phyloP scores from a whole-genome alignment of 2,888 invertebrate genomes.

The Perizoma flavofasciatum region DNA sequence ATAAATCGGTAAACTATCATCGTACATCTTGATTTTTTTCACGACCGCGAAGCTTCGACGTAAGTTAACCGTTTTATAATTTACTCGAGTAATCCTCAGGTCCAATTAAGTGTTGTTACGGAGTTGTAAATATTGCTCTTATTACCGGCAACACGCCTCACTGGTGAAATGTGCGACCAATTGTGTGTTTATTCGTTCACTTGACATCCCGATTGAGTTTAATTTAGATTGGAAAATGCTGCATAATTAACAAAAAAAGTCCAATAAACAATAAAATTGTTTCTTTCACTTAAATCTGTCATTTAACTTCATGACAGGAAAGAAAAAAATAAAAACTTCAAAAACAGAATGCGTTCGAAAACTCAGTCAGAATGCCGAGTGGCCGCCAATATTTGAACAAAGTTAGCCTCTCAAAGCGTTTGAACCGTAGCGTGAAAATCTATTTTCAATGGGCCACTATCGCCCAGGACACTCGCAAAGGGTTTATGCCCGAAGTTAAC shows the following conservation, averaged over 20 bases:
- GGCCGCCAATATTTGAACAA: slow-evolving; percentile 67
- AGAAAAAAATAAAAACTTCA: slow-evolving; percentile 20
- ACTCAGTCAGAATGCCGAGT: slow-evolving; percentile 43
- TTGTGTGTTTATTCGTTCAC: slow-evolving; percentile 32
- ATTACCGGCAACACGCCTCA: slow-evolving; percentile 63
- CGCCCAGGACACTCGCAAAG: slow-evolving; percentile 75
- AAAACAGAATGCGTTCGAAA: slow-evolving; percentile 41
- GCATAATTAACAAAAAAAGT: slow-evolving; percentile 2
- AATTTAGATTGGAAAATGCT: slow-evolving; percentile 8
- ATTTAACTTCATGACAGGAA: slow-evolving; percentile 8
- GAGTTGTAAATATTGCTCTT: slow-evolving; percentile 66
- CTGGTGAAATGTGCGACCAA: slow-evolving; percentile 49
- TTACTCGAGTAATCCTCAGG: slow-evolving; percentile 68
- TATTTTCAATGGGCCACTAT: slow-evolving; percentile 82
- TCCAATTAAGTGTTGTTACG: slow-evolving; percentile 73
- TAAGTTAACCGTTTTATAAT: slow-evolving; percentile 58
- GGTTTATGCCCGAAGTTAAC: slow-evolving; percentile 76
- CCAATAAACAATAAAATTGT: slow-evolving; percentile 1
- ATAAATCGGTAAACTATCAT: slow-evolving; percentile 64
- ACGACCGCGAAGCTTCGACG: slow-evolving; percentile 54
- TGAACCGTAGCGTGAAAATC: slow-evolving; percentile 79
- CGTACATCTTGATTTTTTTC: slow-evolving; percentile 61
- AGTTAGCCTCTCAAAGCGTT: slow-evolving; percentile 69
- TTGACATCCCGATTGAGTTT: slow-evolving; percentile 25
- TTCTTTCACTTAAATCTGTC: not conserved